Base-by-base conservation (phyloP, 2,797 vertebrate genomes). In the Oreochromis mossambicus region DNA sequence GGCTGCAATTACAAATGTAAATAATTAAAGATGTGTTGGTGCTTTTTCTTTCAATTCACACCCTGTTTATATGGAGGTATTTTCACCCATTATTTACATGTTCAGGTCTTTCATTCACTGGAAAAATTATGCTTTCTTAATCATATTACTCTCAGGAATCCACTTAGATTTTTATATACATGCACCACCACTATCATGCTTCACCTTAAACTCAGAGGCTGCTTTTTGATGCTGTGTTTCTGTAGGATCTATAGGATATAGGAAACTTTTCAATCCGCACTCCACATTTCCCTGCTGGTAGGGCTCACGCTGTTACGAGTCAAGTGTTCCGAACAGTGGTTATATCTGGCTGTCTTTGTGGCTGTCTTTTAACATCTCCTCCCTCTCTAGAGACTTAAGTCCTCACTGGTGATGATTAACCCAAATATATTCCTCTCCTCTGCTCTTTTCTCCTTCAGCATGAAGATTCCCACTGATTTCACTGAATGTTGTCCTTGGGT, bases 381-480 rank as follows among this genome's bases (percentile, higher is more conserved):
- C 43, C 54, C 26, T 48, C 85, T 38, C 88, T 32, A 41, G 87
- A 87, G 84, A 89, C 29, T 26, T 41, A 4, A 51, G 41, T 55
- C 83, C 80, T 91, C 80, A 68, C 87, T 77, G 79, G 51, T 80
- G 85, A 85, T 80, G 88, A 90, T 88, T 91, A 89, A 87, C 89
- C 88, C 86, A 90, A 75, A 86, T 89, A 24, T 46, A 73, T 83
- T 89, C 66, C 70, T 75, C 82, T 91, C 34, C 29, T 80, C 79
- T 50, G 52, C 52, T 70, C 66, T 80, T n/a, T 75, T 73, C 78
- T 86, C 76, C 80, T 83, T n/a, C 43, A 81, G 52, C 82, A 52
- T 75, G 50, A 8, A 82, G 77, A 38, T 77, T 88, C 77, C 77
- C 70, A 61, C 61, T 66, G 80, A 78, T 79, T 15, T 77, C 12